Base-by-base conservation (phyloP, 2,113 vertebrate species). In the Rhea americana region DNA sequence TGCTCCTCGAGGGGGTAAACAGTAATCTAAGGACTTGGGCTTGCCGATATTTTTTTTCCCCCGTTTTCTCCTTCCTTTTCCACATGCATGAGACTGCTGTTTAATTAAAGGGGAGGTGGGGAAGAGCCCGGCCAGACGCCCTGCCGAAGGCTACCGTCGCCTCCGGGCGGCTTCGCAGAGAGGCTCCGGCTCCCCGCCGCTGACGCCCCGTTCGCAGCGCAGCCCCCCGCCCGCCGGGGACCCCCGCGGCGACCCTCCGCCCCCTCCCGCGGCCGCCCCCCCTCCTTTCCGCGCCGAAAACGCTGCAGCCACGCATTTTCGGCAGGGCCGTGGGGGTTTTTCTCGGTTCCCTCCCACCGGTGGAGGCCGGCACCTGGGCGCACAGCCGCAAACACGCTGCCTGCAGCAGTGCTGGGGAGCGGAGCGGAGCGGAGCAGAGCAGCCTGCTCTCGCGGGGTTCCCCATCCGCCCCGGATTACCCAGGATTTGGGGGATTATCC, bases 1-100 rank as follows among this genome's bases (percentile, higher is more conserved):
- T 93, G 92, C 80, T 95, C 92, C 95, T 96, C 37, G 58, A 91
- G 93, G 96, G 94, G 90, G 90, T 93, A 93, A 95, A 93, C 87
- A 94, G 83, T 48, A 87, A 95, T 91, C 95, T 89, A 73, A 96
- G 43, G 67, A 75, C 78, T 95, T 1, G 43, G 39, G 67, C 47
- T 94, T 53, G 85, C 77, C 11, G 84, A 76, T 93, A 61, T 43
- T 70, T 82, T 85, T 91, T 28, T 28, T 30, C 13, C 14, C 13
- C 28, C 55, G 72, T 81, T 78, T 76, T 81, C 85, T 71, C 77
- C 88, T 92, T 95, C 93, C 87, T 91, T 91, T 91, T 94, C 50
- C 96, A 59, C 74, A 66, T 2, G 85, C 76, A 53, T 47, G 66
- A 78, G 75, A 85, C 86, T 91, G 89, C 74, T 2, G 5, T 78